Evolutionary conservation across 2,888 invertebrate genomes (phyloP), one percentile per base, ranked within the genome.

Genomic region (Tenthredo notha): DNA sequence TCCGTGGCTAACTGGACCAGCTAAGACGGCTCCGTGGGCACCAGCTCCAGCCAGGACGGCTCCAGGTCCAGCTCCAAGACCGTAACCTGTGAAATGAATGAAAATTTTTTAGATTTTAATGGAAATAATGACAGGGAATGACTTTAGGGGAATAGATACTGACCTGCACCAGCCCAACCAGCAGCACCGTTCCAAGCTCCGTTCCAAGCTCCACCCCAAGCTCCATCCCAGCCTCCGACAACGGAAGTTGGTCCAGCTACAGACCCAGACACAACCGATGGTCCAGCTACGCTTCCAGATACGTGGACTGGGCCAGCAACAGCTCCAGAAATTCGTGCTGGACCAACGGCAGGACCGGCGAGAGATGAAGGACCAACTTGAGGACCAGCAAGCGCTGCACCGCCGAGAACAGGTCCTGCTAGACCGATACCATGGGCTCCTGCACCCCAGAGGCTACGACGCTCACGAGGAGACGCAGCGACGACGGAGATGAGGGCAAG

Each of bases 271-370:
- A 92, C 92, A 1, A 91, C 89, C 1, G 92, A 91, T 0, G 92
- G 91, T 5, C 92, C 92, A 82, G 93, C 92, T 25, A 93, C 92
- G 10, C 93, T 92, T 0, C 93, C 93, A n/a, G 92, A 91, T 18
- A 93, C 93, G 47, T 91, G 92, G 10, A 88, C 92, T 0, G 92
- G 91, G 29, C 92, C 92, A 43, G 92, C 90, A 0, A 92, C 90
- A 0, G 93, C 90, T 6, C 93, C 93, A 12, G 92, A 90, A 1
- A 92, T 87, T 85, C 89, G 91, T 6, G 92, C 88, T 0, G 93
- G 91, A 40, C 93, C 93, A 78, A 92, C 91, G 15, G 88, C 88
- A 18, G 93, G 93, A 18, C 91, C 93, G 61, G 92, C 88, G 18
- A 93, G 88, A 12, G 88, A 86, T 0, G 92, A 86, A 0, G 89